These are phyloP conservation scores for Stenolophus ochropezus DNA, from an alignment of 2,888 invertebrate species.

Conservation along the genomic window DNA sequence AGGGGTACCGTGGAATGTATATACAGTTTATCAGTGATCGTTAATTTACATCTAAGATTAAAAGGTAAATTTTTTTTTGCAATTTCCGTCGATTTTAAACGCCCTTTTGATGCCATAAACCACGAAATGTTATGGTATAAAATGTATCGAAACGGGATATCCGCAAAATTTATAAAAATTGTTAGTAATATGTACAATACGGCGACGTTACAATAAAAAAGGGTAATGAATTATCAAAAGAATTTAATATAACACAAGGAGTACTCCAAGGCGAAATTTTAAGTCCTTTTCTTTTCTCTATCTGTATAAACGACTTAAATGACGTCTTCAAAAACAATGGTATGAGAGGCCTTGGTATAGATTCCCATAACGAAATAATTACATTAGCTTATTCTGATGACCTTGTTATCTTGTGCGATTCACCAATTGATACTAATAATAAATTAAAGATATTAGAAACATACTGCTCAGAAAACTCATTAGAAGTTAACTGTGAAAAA, in stretches of 20 bases:
- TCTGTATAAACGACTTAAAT: neutral
- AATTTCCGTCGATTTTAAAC: neutral
- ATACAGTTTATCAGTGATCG: too few relatives aligned
- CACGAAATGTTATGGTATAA: neutral
- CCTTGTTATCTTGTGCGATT: neutral
- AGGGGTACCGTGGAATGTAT: too few relatives aligned
- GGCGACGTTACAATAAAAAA: neutral
- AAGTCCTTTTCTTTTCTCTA: neutral
- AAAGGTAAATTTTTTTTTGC: too few relatives aligned
- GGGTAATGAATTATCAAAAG: neutral
- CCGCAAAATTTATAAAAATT: neutral
- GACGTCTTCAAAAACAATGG: neutral
- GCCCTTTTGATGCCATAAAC: neutral
- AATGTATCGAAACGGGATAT: neutral
- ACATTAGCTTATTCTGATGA: neutral
- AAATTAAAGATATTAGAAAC: neutral
- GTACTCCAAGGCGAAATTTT: neutral
- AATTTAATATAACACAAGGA: neutral
- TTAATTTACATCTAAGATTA: too few relatives aligned
- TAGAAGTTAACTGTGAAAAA: neutral
- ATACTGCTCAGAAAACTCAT: neutral
- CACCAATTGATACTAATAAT: neutral
- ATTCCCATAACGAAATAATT: neutral
- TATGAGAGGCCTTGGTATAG: neutral
- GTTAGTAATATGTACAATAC: neutral